Conservation (phyloP, 2,797 vertebrate species). For the Champsocephalus gunnari region DNA sequence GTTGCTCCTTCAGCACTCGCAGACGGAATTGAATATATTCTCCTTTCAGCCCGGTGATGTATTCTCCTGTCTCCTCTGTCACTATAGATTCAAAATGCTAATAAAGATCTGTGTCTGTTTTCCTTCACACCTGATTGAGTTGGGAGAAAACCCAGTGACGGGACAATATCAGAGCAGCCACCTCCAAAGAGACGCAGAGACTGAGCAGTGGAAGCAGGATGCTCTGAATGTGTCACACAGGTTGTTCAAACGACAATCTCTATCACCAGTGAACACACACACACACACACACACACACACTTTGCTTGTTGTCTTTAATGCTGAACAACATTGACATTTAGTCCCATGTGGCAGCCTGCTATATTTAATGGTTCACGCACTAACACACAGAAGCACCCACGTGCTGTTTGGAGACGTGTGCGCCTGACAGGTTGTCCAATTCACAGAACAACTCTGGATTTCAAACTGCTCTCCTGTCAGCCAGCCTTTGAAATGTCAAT, state of each 20-base stretch:
- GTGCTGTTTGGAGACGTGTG: background rate
- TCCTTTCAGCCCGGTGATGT: slow-evolving; percentile 6
- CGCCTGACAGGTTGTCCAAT: slow-evolving; percentile 54
- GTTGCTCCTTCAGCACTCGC: slow-evolving; percentile 20
- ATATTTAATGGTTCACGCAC: slow-evolving; percentile 51
- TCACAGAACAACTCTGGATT: slow-evolving; percentile 60
- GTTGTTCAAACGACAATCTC: slow-evolving; percentile 26
- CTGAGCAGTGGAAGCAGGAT: slow-evolving; percentile 25
- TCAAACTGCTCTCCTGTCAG: slow-evolving; percentile 40
- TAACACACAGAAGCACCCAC: slow-evolving; percentile 14
- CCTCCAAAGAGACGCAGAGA: slow-evolving; percentile 26
- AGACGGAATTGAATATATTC: slow-evolving; percentile 43
- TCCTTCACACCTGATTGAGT: slow-evolving; percentile 54
- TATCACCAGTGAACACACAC: slow-evolving; percentile 1
- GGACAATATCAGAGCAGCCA: slow-evolving; percentile 49
- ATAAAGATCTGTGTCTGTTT: slow-evolving; percentile 54
- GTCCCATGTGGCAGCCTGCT: slow-evolving; percentile 34
- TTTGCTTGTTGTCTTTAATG: slow-evolving; percentile 22
- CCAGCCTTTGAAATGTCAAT: slow-evolving; percentile 60
- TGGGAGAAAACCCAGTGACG: slow-evolving; percentile 39
- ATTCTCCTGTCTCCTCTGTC: slow-evolving; percentile 31
- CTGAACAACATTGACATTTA: slow-evolving; percentile 20
- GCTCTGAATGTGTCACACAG: slow-evolving; percentile 56
- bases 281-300: background rate
- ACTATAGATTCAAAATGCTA: slow-evolving; percentile 51